Base-by-base conservation (phyloP, 1,140 invertebrate genomes). In the Pinna nobilis region DNA sequence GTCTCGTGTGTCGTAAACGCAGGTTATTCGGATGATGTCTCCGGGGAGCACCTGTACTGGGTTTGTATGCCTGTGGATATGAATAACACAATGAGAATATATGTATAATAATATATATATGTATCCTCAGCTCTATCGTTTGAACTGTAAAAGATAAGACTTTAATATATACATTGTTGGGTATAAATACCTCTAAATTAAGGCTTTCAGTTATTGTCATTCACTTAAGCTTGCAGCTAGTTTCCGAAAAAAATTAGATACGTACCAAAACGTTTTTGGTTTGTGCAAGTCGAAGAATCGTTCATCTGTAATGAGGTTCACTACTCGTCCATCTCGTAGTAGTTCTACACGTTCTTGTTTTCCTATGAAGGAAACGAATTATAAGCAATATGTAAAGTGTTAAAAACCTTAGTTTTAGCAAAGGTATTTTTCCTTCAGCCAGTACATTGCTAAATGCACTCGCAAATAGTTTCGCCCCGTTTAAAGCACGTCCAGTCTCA, bases 41-140 rank as follows among this genome's bases (percentile, higher is more conserved):
- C 72, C 72, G 13, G 72, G 72, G 13, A 68, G 30, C 23, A 74
- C 50, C 47, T 57, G 44, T 13, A 74, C 57, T 18, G 72, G 72
- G 13, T 33, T 68, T 28, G 57, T 51, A 18, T 68, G 49, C 59
- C 72, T 74, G 23, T 59, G 18, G 37, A n/a, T n/a, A n/a, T n/a
- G n/a, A n/a, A n/a, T n/a, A n/a, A n/a, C 33, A 59, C 20, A 59
- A 33, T 1, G 2, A 47, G 44, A 47, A 5, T 1, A 15, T 20
- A 47, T 47, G 44, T 18, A 47, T 47, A 47, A 15, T 6, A 13
- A 0, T 47, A 47, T 47, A 2, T 47, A 47, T 53, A 28, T 30
- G 15, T 23, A 13, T 28, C 15, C 18, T 53, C 7, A n/a, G n/a
- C n/a, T n/a, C n/a, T n/a, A n/a, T n/a, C n/a, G n/a, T n/a, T n/a